Base-by-base conservation (phyloP, 2,888 invertebrate species). In the Mythimna loreyi region DNA sequence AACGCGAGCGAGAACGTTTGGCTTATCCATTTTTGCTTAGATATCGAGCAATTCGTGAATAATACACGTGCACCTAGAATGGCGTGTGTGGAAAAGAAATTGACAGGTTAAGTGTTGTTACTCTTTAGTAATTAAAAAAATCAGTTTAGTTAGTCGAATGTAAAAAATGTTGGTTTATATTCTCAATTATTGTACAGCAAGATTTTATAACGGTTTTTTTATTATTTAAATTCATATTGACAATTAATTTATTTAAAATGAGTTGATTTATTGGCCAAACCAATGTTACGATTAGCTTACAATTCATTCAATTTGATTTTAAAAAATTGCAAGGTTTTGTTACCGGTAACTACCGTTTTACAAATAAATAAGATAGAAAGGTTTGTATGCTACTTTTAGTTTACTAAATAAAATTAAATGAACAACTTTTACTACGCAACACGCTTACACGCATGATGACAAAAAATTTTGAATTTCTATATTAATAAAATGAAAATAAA, bases 1-100 rank as follows among this genome's bases (percentile, higher is more conserved):
- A 70, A 99, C 99, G 96, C 98, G 97, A 85, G 98, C 98, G 86
- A 98, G 97, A 93, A 98, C 98, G 85, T 98, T 97, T 87, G 98
- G 98, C 95, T 98, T 98, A 92, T 98, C 98, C 98, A 98, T 98
- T 92, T 96, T 96, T 79, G 75, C 65, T 86, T 75, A 89, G 83
- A 85, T 91, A 90, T 89, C 89, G 89, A 92, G 91, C 88, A 84
- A 90, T 90, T 86, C 86, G 86, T 84, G 86, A 83, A 85, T 87
- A 89, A 88, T 88, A 94, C 95, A 96, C 96, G 95, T 95, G 96
- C 93, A 92, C 89, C 87, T 84, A 86, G 82, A 91, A 88, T 86
- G 89, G 93, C 92, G 93, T 91, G 92, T 89, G 90, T 87, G 86
- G 85, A 92, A 92, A 91, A 89, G 91, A 88, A 86, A 76, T 90